These are phyloP conservation scores for Camponotus floridanus DNA, from an alignment of 1,140 invertebrate genomes.

Conservation along the genomic window DNA sequence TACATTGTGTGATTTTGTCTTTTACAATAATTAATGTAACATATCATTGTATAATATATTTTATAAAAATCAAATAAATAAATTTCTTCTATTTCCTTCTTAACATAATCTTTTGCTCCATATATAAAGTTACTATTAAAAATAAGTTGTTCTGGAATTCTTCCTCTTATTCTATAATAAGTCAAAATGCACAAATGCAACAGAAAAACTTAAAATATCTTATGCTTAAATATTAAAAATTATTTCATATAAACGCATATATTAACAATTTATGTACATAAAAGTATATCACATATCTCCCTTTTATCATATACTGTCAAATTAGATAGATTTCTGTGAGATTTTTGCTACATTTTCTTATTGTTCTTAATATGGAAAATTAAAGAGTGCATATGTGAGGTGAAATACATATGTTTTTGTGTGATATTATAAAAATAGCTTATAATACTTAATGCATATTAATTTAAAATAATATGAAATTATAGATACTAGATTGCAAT, in stretches of 20 bases:
- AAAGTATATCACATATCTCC: conserved; percentile 14
- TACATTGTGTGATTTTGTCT: too few relatives aligned
- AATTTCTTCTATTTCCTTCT: too few relatives aligned
- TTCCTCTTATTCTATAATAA: conserved; percentile 53
- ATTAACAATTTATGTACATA: background rate
- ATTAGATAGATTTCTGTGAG: background rate
- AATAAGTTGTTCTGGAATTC: conserved; percentile 48
- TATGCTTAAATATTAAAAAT: background rate
- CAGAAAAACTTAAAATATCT: background rate
- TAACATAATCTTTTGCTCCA: background rate
- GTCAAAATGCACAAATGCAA: conserved; percentile 16
- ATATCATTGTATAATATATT: too few relatives aligned
- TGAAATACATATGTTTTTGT: conserved; percentile 7
- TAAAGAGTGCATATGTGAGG: conserved; percentile 24
- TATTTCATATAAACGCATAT: background rate
- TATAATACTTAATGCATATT: background rate
- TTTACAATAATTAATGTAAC: too few relatives aligned
- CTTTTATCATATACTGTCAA: background rate
- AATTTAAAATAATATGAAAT: conserved; percentile 2
- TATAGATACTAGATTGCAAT: background rate
- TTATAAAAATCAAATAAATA: too few relatives aligned
- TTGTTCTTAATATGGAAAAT: background rate
- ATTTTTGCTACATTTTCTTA: background rate
- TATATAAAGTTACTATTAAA: conserved; percentile 59
- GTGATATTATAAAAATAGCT: conserved; percentile 22